Conservation (phyloP, 2,797 vertebrate genomes). For the Ctenopoma kingsleyae region DNA sequence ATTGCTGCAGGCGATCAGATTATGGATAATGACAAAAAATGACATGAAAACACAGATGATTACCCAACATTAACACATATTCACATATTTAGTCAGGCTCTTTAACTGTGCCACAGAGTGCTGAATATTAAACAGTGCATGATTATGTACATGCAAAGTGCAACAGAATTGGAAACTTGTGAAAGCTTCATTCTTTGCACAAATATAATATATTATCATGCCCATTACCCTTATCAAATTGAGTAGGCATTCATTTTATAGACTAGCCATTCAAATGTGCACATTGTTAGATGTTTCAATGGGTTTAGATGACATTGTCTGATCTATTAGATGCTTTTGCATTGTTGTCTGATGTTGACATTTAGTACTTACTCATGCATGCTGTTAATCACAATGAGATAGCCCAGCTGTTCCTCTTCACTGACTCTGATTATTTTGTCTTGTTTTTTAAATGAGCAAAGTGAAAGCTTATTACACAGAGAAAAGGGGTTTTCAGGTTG, state of each 20-base stretch:
- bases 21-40: too few species aligned
- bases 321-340: background rate
- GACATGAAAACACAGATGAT: too few species aligned
- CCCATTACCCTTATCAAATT: background rate
- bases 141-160: background rate
- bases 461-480: conserved; percentile 25
- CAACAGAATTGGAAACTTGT: background rate
- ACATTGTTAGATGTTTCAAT: background rate
- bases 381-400: background rate
- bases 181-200: background rate
- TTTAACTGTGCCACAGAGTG: background rate
- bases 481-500: conserved; percentile 20
- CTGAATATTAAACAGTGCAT: background rate
- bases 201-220: background rate
- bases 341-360: conserved; percentile 5
- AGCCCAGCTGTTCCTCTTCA: conserved; percentile 11
- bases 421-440: conserved; percentile 12
- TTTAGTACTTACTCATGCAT: conserved; percentile 4
- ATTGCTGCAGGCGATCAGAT: too few species aligned
- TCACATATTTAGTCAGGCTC: background rate
- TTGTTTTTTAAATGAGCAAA: background rate
- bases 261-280: background rate
- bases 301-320: background rate
- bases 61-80: too few species aligned
- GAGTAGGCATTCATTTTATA: background rate